Conservation (phyloP, 1,140 invertebrate genomes). For the Philopotamus ludificatus region DNA sequence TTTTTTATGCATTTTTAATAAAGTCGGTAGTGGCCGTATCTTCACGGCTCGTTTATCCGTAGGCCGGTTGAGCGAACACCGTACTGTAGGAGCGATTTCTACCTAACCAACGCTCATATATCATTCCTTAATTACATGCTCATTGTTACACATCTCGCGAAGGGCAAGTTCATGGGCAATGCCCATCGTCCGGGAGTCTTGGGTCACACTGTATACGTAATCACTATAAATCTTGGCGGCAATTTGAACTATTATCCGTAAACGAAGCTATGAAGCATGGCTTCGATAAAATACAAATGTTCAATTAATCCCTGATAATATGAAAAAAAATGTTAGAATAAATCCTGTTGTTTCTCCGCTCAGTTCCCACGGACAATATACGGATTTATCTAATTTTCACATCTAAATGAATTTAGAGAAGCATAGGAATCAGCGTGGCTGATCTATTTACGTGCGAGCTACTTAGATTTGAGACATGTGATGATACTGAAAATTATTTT, state of each 20-base stretch:
- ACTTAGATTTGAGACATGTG: too few relatives aligned
- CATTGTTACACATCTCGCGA: neutral
- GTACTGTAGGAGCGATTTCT: neutral
- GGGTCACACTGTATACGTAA: too few relatives aligned
- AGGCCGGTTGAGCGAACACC: constrained; percentile 8
- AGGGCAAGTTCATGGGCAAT: neutral
- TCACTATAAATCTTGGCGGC: too few relatives aligned
- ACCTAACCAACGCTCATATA: constrained; percentile 4
- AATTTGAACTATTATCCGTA: too few relatives aligned
- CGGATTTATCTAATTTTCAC: constrained; percentile 18
- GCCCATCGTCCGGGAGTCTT: too few relatives aligned
- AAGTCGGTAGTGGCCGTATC: constrained; percentile 2
- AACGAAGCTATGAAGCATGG: too few relatives aligned
- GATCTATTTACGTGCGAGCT: constrained; percentile 14
- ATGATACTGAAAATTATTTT: too few relatives aligned
- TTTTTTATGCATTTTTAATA: neutral
- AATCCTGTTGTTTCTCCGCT: constrained; percentile 6
- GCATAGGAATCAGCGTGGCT: constrained; percentile 16
- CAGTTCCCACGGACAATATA: constrained; percentile 23
- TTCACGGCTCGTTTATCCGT: constrained; percentile 18
- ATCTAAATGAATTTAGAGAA: constrained; percentile 38
- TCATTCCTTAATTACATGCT: constrained; percentile 13
- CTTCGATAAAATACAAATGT: too few relatives aligned
- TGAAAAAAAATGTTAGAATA: too few relatives aligned
- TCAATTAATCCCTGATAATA: too few relatives aligned